Base-by-base conservation (phyloP, 1,140 invertebrate genomes). In the Harlomillsia oculata region DNA sequence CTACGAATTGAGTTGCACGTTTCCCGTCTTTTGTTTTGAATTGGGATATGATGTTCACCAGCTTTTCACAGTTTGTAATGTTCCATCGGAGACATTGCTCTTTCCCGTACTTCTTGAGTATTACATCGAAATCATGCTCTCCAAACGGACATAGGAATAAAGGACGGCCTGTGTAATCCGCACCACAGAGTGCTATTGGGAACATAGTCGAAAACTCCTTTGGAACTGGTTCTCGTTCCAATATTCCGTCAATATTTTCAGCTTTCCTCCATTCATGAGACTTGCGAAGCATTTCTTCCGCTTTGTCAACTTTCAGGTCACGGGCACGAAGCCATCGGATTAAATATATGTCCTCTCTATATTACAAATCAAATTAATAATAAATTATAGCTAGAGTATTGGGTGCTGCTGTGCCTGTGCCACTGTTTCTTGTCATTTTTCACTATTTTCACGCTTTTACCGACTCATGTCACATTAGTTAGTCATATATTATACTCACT, bases 241-340 rank as follows among this genome's bases (percentile, higher is more conserved):
- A 18, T n/a, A 28, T 34, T 14, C 20, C 14, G 28, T 40, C 30
- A 14, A 58, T 52, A 3, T 34, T 14, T 25, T 45, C 34, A 3
- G n/a, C 4, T 23, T 40, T 26, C 8, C 56, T 39, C 56, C 56
- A 58, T 36, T 32, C 40, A 18, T 52, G 3, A 18, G 32, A 36
- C 16, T 51, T 43, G n/a, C 49, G 8, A 3, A 58, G 3, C 56
- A 58, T 58, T 25, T 58, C 48, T 18, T 52, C 56, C 2, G 56
- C 56, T 40, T 53, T 58, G 26, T 5, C 11, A 4, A 58, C 1
- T 30, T 58, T 36, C 3, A 37, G 18, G 11, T 58, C 56, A n/a
- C 56, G 39, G 14, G 56, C 56, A 2, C 56, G 25, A 6, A 58
- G 37, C 56, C 56, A 58, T 3, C 56, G 48, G n/a, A 58, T 21